Percentiles rank a stretch among this genome's conserved stretches.
Evolutionary conservation across 2,888 invertebrate species (phyloP).

Genomic region (Drosophila kuntzei): DNA sequence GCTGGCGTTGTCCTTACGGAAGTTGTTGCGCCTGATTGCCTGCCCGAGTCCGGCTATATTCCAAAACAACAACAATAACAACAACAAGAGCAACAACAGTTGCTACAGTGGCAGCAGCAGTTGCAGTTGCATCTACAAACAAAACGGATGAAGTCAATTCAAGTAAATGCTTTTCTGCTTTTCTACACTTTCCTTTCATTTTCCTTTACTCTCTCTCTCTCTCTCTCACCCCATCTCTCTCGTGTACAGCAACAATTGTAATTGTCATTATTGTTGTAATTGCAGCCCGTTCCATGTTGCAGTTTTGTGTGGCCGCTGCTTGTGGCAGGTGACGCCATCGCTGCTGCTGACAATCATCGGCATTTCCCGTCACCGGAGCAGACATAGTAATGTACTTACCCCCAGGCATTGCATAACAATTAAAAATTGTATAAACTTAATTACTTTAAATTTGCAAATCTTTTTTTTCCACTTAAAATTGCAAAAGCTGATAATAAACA

Average conservation of each 20-base stretch:
- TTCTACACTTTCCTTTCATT: constrained; percentile 53
- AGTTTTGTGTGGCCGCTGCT: constrained; percentile 38
- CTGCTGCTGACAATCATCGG: constrained; percentile 60
- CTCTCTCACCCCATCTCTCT: constrained; percentile 7
- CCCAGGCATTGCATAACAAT: constrained; percentile 15
- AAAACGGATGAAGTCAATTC: constrained; percentile 79
- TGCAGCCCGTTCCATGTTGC: constrained; percentile 56
- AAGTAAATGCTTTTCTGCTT: constrained; percentile 71
- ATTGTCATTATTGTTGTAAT: constrained; percentile 63
- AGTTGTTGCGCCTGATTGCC: constrained; percentile 74
- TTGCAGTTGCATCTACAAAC: constrained; percentile 36
- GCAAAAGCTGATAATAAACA: background rate
- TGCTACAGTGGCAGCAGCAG: constrained; percentile 7
- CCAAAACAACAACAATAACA: constrained; percentile 24
- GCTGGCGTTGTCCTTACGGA: constrained; percentile 58
- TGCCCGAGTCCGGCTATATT: constrained; percentile 28
- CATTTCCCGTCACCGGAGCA: constrained; percentile 40
- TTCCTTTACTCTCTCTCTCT: constrained; percentile 7
- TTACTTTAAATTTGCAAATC: constrained; percentile 14
- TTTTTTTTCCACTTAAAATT: background rate
- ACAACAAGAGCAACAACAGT: constrained; percentile 6
- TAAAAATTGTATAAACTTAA: constrained; percentile 16
- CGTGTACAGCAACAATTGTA: constrained; percentile 48
- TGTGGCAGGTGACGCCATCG: constrained; percentile 56
- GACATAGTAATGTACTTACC: constrained; percentile 39